Conservation (phyloP, 2,888 invertebrate species). For the Xanthostigma xanthostigma region DNA sequence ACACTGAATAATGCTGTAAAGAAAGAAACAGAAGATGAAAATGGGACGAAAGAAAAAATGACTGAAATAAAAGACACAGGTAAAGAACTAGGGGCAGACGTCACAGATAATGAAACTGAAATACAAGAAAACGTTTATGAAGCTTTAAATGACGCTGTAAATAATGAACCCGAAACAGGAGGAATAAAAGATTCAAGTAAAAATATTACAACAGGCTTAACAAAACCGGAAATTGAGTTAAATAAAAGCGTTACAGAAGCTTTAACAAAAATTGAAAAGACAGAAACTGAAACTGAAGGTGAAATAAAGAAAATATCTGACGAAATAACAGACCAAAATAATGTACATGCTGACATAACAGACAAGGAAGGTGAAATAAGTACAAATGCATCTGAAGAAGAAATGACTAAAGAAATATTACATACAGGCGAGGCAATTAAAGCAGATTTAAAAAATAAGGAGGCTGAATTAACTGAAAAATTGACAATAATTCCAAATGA, state of each 20-base stretch:
- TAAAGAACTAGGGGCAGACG: neutral
- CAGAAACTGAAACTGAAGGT: neutral
- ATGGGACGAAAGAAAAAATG: too few relatives aligned
- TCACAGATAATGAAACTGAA: neutral
- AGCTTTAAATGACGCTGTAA: slow-evolving; percentile 1
- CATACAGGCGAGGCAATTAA: neutral
- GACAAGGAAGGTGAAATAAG: neutral
- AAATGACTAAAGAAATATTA: neutral
- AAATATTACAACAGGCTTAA: neutral
- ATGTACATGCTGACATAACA: neutral
- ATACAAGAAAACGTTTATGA: slow-evolving; percentile 10
- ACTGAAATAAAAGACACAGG: too few relatives aligned
- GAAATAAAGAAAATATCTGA: neutral
- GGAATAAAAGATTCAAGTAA: neutral
- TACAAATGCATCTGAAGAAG: neutral
- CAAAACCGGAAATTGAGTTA: slow-evolving; percentile 2
- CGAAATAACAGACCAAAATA: neutral
- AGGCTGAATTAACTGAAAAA: neutral
- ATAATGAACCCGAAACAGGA: slow-evolving; percentile 1
- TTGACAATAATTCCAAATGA: neutral
- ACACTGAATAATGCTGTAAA: too few relatives aligned
- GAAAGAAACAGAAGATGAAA: too few relatives aligned
- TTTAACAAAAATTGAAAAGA: slow-evolving; percentile 7
- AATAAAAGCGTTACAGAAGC: slow-evolving; percentile 3
- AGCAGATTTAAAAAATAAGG: neutral